These are phyloP conservation scores for Heteromormyrus szaboi DNA, from an alignment of 2,797 vertebrate genomes.

Conservation along the genomic window DNA sequence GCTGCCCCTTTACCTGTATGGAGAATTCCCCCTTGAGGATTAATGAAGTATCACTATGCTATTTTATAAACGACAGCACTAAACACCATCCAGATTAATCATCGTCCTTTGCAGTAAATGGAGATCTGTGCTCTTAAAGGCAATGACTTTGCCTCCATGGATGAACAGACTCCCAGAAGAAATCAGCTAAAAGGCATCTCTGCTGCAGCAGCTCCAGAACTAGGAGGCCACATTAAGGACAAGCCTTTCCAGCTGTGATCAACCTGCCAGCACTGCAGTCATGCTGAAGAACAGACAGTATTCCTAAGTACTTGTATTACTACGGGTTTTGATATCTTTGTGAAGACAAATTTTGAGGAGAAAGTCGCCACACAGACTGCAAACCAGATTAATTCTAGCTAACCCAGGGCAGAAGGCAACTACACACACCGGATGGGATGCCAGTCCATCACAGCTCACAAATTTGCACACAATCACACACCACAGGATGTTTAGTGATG, in stretches of 20 bases:
- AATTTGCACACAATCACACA: not conserved
- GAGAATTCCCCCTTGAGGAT: not conserved
- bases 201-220: conserved; percentile 5
- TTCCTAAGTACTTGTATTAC: not conserved
- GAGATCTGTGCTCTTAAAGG: conserved; percentile 36
- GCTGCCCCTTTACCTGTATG: not conserved
- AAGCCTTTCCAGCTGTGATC: conserved; percentile 18
- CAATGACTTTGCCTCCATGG: conserved; percentile 48
- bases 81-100: conserved; percentile 34
- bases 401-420: not conserved
- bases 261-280: conserved; percentile 3
- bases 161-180: conserved; percentile 54
- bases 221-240: conserved; percentile 6
- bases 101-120: conserved; percentile 39
- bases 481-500: not conserved
- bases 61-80: conserved; percentile 29
- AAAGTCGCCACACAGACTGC: not conserved
- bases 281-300: not conserved
- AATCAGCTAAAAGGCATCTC: conserved; percentile 44
- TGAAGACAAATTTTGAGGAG: not conserved
- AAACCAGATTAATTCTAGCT: not conserved
- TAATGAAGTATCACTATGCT: not conserved
- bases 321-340: not conserved
- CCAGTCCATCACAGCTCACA: not conserved
- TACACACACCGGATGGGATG: not conserved